phyloP scores from a whole-genome alignment of 1,140 invertebrate genomes.

The Euglossa dilemma region DNA sequence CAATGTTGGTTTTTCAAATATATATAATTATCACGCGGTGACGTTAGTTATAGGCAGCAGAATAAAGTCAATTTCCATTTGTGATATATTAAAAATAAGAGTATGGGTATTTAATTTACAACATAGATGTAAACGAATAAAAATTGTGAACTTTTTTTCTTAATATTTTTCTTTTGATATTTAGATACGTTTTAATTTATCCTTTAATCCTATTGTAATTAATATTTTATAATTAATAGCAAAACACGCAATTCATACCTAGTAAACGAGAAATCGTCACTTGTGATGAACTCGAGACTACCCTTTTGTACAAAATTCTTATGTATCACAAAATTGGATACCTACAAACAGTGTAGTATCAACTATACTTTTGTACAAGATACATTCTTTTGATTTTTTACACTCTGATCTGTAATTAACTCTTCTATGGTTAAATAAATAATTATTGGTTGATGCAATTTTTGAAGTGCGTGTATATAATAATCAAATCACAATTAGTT shows the following conservation, averaged over 20 bases:
- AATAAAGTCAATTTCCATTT: conserved; percentile 28
- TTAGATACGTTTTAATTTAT: conserved; percentile 10
- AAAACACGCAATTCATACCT: conserved; percentile 23
- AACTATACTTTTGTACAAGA: conserved; percentile 35
- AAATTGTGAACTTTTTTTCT: background rate
- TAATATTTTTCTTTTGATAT: background rate
- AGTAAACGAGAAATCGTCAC: conserved; percentile 3
- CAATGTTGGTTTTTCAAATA: background rate
- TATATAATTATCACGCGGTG: conserved; percentile 5
- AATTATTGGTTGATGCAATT: background rate
- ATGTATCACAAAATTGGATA: conserved; percentile 43
- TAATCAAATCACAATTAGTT: background rate
- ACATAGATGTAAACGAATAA: conserved; percentile 2
- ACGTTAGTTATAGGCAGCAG: conserved; percentile 14
- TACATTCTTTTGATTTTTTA: conserved; percentile 25
- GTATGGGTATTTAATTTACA: conserved; percentile 3
- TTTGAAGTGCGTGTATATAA: too few relatives aligned
- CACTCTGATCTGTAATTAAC: conserved; percentile 10
- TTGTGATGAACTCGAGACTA: background rate
- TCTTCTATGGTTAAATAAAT: conserved; percentile 8
- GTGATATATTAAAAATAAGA: conserved; percentile 31
- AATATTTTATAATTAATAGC: conserved; percentile 29
- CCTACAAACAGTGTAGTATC: conserved; percentile 37
- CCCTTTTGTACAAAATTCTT: conserved; percentile 30
- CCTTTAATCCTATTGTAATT: conserved; percentile 9